Percentiles rank a stretch among this genome's conserved stretches.
Conservation (phyloP, 2,888 invertebrate species). For the Ectemnius continuus region DNA sequence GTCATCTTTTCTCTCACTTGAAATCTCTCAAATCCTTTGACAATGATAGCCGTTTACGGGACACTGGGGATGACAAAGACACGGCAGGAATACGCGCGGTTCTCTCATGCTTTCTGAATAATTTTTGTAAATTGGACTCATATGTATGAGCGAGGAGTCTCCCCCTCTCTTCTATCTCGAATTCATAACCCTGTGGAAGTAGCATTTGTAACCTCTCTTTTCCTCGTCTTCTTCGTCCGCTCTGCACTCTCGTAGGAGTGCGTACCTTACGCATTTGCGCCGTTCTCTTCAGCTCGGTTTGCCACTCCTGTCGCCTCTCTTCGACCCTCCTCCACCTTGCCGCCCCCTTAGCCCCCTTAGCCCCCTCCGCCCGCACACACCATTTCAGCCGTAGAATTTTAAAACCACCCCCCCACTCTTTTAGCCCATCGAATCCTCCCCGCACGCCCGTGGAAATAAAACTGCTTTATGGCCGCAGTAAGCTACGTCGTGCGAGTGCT, state of each 20-base stretch:
- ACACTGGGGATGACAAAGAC: constrained; percentile 28
- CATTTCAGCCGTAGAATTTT: constrained; percentile 69
- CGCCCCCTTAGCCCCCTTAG: constrained; percentile 22
- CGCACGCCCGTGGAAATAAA: constrained; percentile 62
- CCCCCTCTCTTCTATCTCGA: constrained; percentile 38
- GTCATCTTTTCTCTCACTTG: constrained; percentile 27
- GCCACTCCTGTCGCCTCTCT: constrained; percentile 42
- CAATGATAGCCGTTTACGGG: constrained; percentile 65
- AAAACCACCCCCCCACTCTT: constrained; percentile 57
- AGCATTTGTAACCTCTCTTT: constrained; percentile 44
- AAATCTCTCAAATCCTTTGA: constrained; percentile 68
- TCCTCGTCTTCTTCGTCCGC: too few species aligned
- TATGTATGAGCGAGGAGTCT: constrained; percentile 66
- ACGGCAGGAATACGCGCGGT: constrained; percentile 33
- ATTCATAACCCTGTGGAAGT: constrained; percentile 63
- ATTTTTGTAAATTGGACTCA: constrained; percentile 74
- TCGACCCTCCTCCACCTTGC: constrained; percentile 32
- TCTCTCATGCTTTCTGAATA: constrained; percentile 64
- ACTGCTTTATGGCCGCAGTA: constrained; percentile 68
- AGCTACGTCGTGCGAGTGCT: constrained; percentile 40
- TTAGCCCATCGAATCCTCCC: constrained; percentile 13
- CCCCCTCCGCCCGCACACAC: constrained; percentile 33
- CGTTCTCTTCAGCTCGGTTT: constrained; percentile 26
- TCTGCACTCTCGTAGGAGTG: constrained; percentile 28
- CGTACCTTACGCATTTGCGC: constrained; percentile 24